These are phyloP conservation scores for Sinhomidia bicolor DNA, from an alignment of 2,888 invertebrate genomes.

Conservation along the genomic window DNA sequence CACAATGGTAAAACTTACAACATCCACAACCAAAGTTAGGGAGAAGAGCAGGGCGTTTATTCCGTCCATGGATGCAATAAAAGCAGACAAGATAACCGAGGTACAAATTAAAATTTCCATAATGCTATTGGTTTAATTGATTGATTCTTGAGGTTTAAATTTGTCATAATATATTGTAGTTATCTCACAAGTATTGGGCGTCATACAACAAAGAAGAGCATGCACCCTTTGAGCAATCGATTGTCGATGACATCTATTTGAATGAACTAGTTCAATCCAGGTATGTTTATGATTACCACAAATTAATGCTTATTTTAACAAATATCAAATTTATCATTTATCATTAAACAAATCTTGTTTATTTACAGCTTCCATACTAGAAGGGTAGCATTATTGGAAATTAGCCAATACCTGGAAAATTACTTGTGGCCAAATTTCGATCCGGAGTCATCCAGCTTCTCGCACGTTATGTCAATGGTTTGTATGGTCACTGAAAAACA, in stretches of 20 bases:
- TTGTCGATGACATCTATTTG: slow-evolving; percentile 94
- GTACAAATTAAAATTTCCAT: no score
- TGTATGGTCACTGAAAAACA: slow-evolving; percentile 99
- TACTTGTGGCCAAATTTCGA: slow-evolving; percentile 98
- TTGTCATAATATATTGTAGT: slow-evolving; percentile 84
- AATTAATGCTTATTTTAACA: slow-evolving; percentile 75
- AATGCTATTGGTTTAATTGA: no score
- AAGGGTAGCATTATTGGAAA: slow-evolving; percentile 97
- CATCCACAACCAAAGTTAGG: slow-evolving; percentile 75
- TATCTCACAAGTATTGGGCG: slow-evolving; percentile 96
- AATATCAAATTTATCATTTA: background rate
- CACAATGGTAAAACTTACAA: slow-evolving; percentile 79
- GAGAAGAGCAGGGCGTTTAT: slow-evolving; percentile 75
- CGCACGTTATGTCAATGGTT: slow-evolving; percentile 98
- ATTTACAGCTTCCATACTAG: slow-evolving; percentile 87
- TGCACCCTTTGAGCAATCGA: slow-evolving; percentile 88
- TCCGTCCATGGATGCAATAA: slow-evolving; percentile 94
- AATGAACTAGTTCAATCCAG: slow-evolving; percentile 93
- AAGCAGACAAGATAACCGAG: slow-evolving; percentile 93
- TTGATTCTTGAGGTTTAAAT: background rate
- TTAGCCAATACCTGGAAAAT: slow-evolving; percentile 98
- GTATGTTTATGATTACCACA: no score
- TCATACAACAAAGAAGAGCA: slow-evolving; percentile 90
- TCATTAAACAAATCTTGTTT: background rate
- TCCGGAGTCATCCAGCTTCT: slow-evolving; percentile 88